Base-by-base conservation (phyloP, 2,113 vertebrate species). In the Orcinus orca region DNA sequence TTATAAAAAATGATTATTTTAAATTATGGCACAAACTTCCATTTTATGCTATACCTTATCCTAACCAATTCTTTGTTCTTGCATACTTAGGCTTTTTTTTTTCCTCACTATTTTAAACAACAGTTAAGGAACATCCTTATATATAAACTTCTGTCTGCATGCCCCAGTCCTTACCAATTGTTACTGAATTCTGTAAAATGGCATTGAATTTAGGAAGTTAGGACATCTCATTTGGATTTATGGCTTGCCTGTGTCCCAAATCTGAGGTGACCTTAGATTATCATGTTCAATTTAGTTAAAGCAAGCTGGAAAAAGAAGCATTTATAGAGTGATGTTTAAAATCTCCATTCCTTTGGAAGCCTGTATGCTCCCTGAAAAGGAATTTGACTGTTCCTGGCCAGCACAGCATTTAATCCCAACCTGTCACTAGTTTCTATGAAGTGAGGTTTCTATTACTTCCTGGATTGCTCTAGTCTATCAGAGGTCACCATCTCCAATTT, bases 401-500 rank as follows among this genome's bases (percentile, higher is more conserved):
- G 97, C 80, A 58, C 95, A 92, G 50, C 74, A 87, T 88, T 82
- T 97, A 97, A 96, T 98, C 90, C 96, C 93, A 96, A 73, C 67
- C 74, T 98, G 97, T 83, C 97, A 95, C 90, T 95, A 23, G 90
- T 96, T 97, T 97, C 96, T 97, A 95, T 97, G 96, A 96, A 98
- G 90, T 97, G 91, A 96, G 97, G 94, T 60, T 98, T 93, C 89
- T 97, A 97, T 98, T 90, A 97, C 98, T 98, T 98, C 96, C 95
- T 88, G 87, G 97, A 95, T 98, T 97, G 93, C 95, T 97, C 95
- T 96, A 98, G 97, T 97, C 89, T 97, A 96, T 95, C 90, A 97
- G 95, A 97, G 98, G 88, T 98, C 95, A 97, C 96, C 97, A 92
- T 98, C 98, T 98, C 96, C 97, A 97, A 98, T 97, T 93, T 98